phyloP scores from a whole-genome alignment of 1,140 invertebrate genomes.

The Popillia japonica region DNA sequence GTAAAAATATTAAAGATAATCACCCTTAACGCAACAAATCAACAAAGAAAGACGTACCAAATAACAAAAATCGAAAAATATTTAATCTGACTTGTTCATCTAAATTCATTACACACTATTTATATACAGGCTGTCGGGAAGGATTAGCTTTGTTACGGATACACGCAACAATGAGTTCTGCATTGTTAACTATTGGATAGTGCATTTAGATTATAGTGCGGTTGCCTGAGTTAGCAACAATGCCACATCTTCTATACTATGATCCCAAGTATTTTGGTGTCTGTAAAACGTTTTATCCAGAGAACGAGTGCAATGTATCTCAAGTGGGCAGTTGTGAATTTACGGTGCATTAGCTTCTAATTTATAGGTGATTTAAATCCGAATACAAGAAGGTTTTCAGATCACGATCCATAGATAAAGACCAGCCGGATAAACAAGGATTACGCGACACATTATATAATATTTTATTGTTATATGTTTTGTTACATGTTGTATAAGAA shows the following conservation, averaged over 20 bases:
- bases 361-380: slow-evolving; percentile 38
- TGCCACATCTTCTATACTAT: not conserved
- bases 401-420: slow-evolving; percentile 24
- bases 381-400: slow-evolving; percentile 39
- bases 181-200: slow-evolving; percentile 28
- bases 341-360: slow-evolving; percentile 22
- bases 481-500: not conserved
- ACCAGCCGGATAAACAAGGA: slow-evolving; percentile 4
- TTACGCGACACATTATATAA: not conserved
- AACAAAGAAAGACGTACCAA: not conserved
- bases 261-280: not conserved
- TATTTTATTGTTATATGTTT: not conserved
- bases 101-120: slow-evolving; percentile 49
- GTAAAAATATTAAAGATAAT: too few relatives aligned
- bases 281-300: not conserved
- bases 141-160: slow-evolving; percentile 54
- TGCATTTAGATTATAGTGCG: slow-evolving; percentile 1
- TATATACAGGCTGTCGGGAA: slow-evolving; percentile 50
- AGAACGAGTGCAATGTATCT: not conserved
- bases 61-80: not conserved
- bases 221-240: not conserved
- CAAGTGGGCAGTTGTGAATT: slow-evolving; percentile 29
- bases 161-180: slow-evolving; percentile 47
- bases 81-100: slow-evolving; percentile 40
- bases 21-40: too few relatives aligned